A percentile compares a stretch with the other conserved stretches of the same genome.
phyloP scores from a whole-genome alignment of 2,797 vertebrate species.

The Lithobates pipiens region DNA sequence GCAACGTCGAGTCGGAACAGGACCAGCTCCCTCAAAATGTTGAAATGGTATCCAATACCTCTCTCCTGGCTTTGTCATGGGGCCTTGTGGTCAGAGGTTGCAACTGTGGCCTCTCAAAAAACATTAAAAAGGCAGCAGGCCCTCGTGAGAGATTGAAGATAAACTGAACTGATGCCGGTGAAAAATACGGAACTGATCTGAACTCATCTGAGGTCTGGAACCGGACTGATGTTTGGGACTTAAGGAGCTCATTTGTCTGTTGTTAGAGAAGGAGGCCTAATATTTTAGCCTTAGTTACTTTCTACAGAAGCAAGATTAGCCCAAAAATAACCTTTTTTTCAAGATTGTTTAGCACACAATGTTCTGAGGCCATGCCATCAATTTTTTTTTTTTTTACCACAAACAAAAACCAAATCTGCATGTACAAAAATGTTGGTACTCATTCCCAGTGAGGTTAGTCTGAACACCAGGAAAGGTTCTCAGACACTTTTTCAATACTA shows the following conservation, averaged over 20 bases:
- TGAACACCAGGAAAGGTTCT: too few species aligned
- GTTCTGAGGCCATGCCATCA: conserved; percentile 62
- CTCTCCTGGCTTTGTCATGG: conserved; percentile 61
- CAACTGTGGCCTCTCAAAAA: conserved; percentile 63
- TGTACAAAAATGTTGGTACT: background rate
- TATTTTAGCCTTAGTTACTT: conserved; percentile 56
- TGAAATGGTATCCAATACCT: conserved; percentile 62
- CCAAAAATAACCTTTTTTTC: conserved; percentile 38
- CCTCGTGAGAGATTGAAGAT: conserved; percentile 18
- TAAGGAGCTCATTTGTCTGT: conserved; percentile 53
- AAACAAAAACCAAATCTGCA: conserved; percentile 64
- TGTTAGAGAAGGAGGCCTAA: conserved; percentile 37
- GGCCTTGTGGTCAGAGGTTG: conserved; percentile 60
- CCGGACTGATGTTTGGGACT: conserved; percentile 14
- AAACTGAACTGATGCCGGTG: conserved; percentile 1
- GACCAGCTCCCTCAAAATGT: conserved; percentile 62
- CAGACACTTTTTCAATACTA: too few species aligned
- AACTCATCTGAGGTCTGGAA: conserved; percentile 15
- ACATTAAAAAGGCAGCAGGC: conserved; percentile 57
- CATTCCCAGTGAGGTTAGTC: too few species aligned
- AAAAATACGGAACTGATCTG: conserved; percentile 50
- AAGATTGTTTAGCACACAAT: conserved; percentile 62
- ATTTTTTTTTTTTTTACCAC: conserved; percentile 66
- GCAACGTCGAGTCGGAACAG: conserved; percentile 7
- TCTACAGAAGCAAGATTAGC: background rate